phyloP scores from a whole-genome alignment of 2,113 vertebrate genomes.

The Anthoscopus minutus region DNA sequence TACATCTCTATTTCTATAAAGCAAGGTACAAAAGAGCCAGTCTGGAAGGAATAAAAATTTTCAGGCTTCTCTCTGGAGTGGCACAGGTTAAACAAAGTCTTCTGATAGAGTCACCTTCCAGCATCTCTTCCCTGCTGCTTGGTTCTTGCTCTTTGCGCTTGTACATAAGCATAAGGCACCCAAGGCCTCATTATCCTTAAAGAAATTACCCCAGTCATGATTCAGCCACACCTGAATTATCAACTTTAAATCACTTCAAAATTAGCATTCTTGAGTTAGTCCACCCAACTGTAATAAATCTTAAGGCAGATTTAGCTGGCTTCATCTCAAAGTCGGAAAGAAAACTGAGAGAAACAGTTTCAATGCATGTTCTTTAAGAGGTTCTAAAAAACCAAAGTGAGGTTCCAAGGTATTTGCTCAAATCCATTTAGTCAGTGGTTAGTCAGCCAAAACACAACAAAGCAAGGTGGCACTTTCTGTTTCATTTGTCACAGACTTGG shows the following conservation, averaged over 20 bases:
- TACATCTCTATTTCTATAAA: background rate
- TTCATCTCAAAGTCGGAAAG: background rate
- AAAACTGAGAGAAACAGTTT: background rate
- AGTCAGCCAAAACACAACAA: background rate
- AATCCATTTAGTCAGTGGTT: background rate
- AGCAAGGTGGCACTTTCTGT: background rate
- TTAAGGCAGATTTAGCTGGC: background rate
- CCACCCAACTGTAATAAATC: background rate
- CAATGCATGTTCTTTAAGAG: background rate
- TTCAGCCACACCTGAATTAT: background rate
- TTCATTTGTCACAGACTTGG: background rate
- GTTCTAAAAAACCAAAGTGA: background rate
- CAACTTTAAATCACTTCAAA: background rate
- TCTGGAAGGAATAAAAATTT: background rate
- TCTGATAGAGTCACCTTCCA: background rate
- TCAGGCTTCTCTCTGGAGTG: background rate
- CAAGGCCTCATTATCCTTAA: accelerated
- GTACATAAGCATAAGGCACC: background rate
- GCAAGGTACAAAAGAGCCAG: background rate
- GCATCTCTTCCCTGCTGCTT: background rate
- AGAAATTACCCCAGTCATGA: background rate
- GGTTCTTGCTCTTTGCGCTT: background rate
- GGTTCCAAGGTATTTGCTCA: background rate
- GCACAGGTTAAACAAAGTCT: background rate
- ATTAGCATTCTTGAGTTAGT: background rate